Evolutionary conservation across 2,113 vertebrate species (phyloP), one percentile per base, ranked within the genome.

Genomic region (Malurus cyaneus): DNA sequence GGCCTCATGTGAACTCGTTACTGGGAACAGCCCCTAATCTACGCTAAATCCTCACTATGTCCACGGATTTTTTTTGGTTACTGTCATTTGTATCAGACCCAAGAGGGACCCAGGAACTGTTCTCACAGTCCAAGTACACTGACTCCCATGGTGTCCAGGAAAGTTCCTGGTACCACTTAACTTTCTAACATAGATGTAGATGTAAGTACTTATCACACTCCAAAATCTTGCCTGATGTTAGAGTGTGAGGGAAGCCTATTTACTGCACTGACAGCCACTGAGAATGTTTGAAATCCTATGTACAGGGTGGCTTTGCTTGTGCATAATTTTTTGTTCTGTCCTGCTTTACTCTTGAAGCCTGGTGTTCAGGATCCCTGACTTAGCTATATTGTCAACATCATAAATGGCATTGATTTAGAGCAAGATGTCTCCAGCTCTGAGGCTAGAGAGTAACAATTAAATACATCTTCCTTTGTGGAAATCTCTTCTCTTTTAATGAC

Each of bases 41-140:
- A 2, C 0, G 0, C 4, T 13, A 56, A 47, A 4, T 80, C 36
- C 17, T 73, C 56, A 36, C 28, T 19, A 12, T 24, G 11, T 8
- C 31, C 52, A 54, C 28, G 42, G 7, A 19, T 60, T 54, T 10
- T 42, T 42, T 85, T 72, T 6, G 4, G 7, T 39, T 54, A 8
- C 23, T 2, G 1, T 34, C 7, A 41, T 76, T 80, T 76, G 8
- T 65, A 13, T 61, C 36, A 64, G n/a, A 72, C 2, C 5, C 64
- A 24, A 72, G 70, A 41, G 14, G 12, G 9, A 57, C 16, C 41
- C 9, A 11, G 20, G n/a, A 16, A 31, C 12, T 25, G 44, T 62
- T 88, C n/a, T 54, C 23, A 12, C 39, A 73, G 32, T 18, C 16
- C 21, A 62, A 64, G 31, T 17, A 50, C 18, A 73, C 18, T 36